Evolutionary conservation across 2,113 vertebrate species (phyloP).

Genomic region (Carettochelys insculpta): DNA sequence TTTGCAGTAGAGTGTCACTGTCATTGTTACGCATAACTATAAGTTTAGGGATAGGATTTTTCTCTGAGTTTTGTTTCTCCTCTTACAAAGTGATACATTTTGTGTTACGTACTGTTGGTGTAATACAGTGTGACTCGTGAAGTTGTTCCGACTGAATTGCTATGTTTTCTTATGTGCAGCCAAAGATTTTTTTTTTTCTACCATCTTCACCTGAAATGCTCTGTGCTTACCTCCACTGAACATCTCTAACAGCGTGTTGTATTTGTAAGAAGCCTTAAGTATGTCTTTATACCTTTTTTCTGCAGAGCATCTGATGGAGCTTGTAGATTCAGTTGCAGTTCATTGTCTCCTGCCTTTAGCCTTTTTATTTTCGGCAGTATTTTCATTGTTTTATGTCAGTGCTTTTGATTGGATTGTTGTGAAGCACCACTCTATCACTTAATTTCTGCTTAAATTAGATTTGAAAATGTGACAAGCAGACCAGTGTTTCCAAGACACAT

Average conservation of each 20-base stretch:
- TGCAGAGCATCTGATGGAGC: not conserved
- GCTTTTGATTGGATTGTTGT: not conserved
- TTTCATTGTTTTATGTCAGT: not conserved
- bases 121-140: not conserved
- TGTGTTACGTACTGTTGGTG: not conserved
- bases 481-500: not conserved
- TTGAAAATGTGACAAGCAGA: not conserved
- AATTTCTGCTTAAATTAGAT: not conserved
- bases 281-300: not conserved
- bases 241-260: not conserved
- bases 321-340: not conserved
- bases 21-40: not conserved
- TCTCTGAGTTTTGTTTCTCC: not conserved
- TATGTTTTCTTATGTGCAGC: not conserved
- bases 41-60: not conserved
- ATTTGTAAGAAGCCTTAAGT: not conserved
- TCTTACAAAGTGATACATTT: not conserved
- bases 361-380: not conserved
- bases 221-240: not conserved
- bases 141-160: not conserved
- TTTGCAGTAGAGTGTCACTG: not conserved
- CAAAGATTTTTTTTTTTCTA: not conserved
- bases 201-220: not conserved
- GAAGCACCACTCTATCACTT: accelerated
- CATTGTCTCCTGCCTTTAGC: not conserved